Evolutionary conservation across 2,113 vertebrate species (phyloP).

Genomic region (Chrysochloris asiatica): DNA sequence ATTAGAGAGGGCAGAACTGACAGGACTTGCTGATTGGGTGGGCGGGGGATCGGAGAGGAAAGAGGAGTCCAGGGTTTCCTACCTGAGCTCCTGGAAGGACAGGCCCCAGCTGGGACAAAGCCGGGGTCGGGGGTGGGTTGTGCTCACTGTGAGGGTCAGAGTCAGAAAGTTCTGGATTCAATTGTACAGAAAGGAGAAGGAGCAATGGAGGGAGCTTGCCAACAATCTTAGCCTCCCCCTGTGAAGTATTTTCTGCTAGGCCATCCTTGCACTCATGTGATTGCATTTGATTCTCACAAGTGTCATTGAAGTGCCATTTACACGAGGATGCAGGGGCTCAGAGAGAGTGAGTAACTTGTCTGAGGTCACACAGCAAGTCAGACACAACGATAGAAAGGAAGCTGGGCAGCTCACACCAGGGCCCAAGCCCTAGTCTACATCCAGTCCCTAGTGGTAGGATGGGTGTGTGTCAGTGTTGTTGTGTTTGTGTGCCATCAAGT

Average conservation of each 20-base stretch:
- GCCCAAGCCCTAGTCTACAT: neutral
- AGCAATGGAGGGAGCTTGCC: neutral
- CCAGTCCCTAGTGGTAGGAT: no score
- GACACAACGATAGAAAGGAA: neutral
- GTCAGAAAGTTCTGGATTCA: neutral
- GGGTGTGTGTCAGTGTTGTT: neutral
- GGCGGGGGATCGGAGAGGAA: neutral
- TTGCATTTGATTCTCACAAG: neutral
- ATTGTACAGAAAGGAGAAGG: accelerated
- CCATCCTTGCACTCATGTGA: neutral
- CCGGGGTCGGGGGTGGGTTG: neutral
- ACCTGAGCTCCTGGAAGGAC: neutral
- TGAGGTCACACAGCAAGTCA: slow-evolving; percentile 9
- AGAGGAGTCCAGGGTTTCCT: neutral
- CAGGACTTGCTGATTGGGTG: neutral
- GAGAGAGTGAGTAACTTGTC: neutral
- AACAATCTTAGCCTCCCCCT: neutral
- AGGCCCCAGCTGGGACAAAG: neutral
- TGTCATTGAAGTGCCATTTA: neutral
- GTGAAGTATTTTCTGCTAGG: neutral
- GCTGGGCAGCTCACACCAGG: neutral
- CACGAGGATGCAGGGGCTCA: neutral
- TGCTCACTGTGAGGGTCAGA: neutral
- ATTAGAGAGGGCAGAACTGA: neutral
- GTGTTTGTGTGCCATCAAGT: no score